phyloP scores from a whole-genome alignment of 2,797 vertebrate genomes.

The Numenius phaeopus region DNA sequence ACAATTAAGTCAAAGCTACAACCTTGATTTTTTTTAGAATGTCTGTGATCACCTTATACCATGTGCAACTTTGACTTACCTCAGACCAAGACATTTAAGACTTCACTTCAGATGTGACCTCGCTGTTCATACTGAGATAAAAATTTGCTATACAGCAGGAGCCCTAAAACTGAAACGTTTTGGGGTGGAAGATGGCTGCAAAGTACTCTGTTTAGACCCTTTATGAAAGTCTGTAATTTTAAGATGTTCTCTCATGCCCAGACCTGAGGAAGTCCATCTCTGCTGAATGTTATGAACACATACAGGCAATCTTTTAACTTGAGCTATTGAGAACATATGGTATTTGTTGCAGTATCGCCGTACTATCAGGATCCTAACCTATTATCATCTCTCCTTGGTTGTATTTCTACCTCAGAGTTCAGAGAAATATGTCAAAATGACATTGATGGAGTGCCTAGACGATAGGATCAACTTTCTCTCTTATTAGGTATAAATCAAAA shows the following conservation, averaged over 20 bases:
- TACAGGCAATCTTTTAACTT: neutral
- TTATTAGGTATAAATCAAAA: neutral
- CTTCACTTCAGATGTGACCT: neutral
- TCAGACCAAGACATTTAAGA: neutral
- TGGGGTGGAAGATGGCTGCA: neutral
- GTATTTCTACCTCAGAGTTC: neutral
- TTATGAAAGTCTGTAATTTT: neutral
- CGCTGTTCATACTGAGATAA: neutral
- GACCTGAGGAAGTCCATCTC: neutral
- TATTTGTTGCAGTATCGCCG: neutral
- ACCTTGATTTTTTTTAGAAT: neutral
- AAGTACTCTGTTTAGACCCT: neutral
- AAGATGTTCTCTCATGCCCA: neutral
- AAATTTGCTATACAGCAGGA: neutral
- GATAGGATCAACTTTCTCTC: neutral
- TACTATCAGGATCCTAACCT: neutral
- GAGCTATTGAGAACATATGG: neutral
- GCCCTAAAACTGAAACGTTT: neutral
- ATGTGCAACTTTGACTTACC: neutral
- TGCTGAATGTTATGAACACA: conserved; percentile 17
- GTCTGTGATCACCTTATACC: neutral
- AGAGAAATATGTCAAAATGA: neutral
- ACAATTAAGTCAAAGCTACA: neutral
- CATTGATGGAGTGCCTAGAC: neutral
- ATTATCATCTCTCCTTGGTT: neutral